Percentiles rank a stretch among this genome's conserved stretches.
Conservation (phyloP, 2,797 vertebrate species). For the Cottoperca gobio region DNA sequence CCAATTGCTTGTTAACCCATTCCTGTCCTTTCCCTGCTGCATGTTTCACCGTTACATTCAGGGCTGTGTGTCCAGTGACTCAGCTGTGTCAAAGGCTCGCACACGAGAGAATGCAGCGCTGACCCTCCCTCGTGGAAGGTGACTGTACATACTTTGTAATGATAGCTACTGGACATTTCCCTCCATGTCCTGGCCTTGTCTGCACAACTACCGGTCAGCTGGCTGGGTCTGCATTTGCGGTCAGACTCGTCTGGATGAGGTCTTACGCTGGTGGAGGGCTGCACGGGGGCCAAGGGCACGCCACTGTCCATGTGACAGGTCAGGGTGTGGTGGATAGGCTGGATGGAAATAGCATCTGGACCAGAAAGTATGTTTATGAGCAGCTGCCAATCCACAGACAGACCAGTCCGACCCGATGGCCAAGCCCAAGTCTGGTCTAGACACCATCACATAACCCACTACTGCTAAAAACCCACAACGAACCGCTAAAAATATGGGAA, state of each 20-base stretch:
- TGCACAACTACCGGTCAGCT: slow-evolving; percentile 51
- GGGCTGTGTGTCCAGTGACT: slow-evolving; percentile 44
- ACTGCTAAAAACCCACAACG: slow-evolving; percentile 35
- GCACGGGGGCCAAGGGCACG: slow-evolving; percentile 58
- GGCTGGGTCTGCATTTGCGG: slow-evolving; percentile 62
- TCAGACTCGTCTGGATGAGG: slow-evolving; percentile 56
- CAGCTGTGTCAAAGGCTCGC: slow-evolving; percentile 33
- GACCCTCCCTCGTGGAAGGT: slow-evolving; percentile 29
- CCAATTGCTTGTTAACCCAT: slow-evolving; percentile 45
- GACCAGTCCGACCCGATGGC: slow-evolving; percentile 63
- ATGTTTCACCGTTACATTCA: slow-evolving; percentile 22
- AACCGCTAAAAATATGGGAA: slow-evolving; percentile 45
- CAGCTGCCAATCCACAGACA: slow-evolving; percentile 78
- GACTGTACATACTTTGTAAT: slow-evolving; percentile 36
- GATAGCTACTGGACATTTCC: slow-evolving; percentile 48
- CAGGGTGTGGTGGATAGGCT: slow-evolving; percentile 80
- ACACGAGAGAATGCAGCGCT: slow-evolving; percentile 17
- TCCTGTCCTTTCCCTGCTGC: slow-evolving; percentile 11
- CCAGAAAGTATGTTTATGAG: slow-evolving; percentile 73
- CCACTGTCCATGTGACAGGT: slow-evolving; percentile 75
- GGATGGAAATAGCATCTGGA: slow-evolving; percentile 83
- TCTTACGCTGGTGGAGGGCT: slow-evolving; percentile 39
- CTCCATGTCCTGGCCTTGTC: slow-evolving; percentile 46
- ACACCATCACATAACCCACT: slow-evolving; percentile 66
- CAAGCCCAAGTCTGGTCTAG: slow-evolving; percentile 81